Conservation (phyloP, 1,140 invertebrate genomes). For the Drosophila leontia region DNA sequence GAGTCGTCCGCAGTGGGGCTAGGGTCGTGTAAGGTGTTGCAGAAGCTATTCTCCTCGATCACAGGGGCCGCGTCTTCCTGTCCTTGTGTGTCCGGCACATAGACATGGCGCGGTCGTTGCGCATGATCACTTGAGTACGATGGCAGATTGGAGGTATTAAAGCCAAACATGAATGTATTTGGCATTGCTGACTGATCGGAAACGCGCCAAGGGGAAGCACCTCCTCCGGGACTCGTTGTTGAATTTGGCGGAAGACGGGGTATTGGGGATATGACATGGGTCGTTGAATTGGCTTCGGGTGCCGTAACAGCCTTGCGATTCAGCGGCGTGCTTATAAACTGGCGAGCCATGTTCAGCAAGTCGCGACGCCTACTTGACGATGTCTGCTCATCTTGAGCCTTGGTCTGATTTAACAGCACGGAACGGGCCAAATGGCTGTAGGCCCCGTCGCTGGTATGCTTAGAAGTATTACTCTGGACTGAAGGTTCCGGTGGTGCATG, state of each 20-base stretch:
- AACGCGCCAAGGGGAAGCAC: conserved; percentile 73
- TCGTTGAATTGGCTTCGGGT: not conserved
- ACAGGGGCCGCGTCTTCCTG: not conserved
- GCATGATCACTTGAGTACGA: conserved; percentile 78
- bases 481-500: conserved; percentile 15
- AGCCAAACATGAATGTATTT: conserved; percentile 65
- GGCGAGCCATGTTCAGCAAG: conserved; percentile 57
- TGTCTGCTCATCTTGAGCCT: conserved; percentile 17
- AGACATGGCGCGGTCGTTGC: conserved; percentile 40
- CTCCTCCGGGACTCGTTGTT: conserved; percentile 2
- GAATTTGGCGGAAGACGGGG: not conserved
- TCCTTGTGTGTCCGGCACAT: conserved; percentile 46
- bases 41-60: conserved; percentile 5
- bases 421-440: conserved; percentile 73
- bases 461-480: not conserved
- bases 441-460: conserved; percentile 29
- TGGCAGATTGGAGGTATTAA: conserved; percentile 69
- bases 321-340: conserved; percentile 69
- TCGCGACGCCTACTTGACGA: conserved; percentile 30
- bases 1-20: conserved; percentile 57
- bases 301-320: conserved; percentile 24
- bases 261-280: conserved; percentile 56
- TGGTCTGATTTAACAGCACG: conserved; percentile 61
- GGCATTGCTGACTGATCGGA: conserved; percentile 58
- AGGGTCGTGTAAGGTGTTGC: not conserved